Conservation (phyloP, 2,113 vertebrate genomes). For the Campylomormyrus tamandua region DNA sequence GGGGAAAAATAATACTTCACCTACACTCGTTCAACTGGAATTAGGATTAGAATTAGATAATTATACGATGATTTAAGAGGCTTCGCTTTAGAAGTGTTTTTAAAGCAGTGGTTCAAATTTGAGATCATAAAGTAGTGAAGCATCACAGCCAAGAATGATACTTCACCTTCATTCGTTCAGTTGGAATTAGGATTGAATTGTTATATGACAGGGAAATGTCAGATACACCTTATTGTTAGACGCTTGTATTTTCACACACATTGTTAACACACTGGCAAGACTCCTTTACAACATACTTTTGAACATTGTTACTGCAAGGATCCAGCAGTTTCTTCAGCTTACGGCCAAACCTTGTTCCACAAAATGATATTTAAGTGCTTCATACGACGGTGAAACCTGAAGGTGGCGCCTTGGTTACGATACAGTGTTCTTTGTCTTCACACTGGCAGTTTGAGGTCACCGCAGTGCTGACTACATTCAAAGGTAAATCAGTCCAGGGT, state of each 20-base stretch:
- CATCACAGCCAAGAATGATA: background rate
- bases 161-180: background rate
- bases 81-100: background rate
- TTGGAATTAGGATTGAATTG: background rate
- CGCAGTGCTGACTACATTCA: background rate
- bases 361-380: background rate
- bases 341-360: background rate
- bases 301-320: background rate
- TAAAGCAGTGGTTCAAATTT: background rate
- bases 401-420: background rate
- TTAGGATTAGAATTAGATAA: background rate
- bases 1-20: background rate
- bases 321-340: background rate
- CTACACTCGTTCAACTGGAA: background rate
- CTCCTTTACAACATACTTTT: background rate
- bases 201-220: background rate
- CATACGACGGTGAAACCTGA: background rate
- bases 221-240: background rate
- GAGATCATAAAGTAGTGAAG: background rate
- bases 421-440: background rate
- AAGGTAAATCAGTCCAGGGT: slow-evolving; percentile 40
- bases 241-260: background rate
- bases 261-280: background rate
- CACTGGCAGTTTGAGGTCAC: background rate
- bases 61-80: background rate